Conservation (phyloP, 2,888 invertebrate genomes). For the Choreutis nemorana region DNA sequence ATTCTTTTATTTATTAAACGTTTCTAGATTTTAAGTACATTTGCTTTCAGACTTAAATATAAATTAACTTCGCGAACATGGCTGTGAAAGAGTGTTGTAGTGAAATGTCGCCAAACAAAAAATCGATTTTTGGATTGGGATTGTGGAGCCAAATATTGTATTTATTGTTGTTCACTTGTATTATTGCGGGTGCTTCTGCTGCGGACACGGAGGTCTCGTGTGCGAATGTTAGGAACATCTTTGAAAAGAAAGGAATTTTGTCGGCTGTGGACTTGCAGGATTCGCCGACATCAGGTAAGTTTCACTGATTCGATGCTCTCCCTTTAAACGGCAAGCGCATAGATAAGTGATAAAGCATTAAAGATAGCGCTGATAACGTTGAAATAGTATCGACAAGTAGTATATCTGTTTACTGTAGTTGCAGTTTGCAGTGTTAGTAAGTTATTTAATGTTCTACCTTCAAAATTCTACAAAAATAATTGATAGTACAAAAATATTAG, state of each 20-base stretch:
- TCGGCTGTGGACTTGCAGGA: conserved; percentile 52
- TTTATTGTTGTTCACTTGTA: conserved; percentile 47
- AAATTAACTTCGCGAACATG: conserved; percentile 35
- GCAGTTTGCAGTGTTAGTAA: too few species aligned
- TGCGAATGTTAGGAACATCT: conserved; percentile 56
- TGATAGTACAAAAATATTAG: too few species aligned
- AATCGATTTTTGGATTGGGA: conserved; percentile 62
- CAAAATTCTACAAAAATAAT: too few species aligned
- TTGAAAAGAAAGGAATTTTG: conserved; percentile 59
- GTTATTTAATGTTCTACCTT: too few species aligned
- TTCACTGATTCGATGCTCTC: too few species aligned
- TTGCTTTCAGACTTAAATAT: conserved; percentile 19
- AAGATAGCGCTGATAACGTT: too few species aligned
- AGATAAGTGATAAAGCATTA: conserved; percentile 34
- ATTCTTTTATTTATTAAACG: conserved; percentile 35
- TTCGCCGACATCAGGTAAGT: conserved; percentile 62
- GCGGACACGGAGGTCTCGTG: conserved; percentile 52
- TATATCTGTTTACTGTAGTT: too few species aligned
- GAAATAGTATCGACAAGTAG: too few species aligned
- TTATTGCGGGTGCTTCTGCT: conserved; percentile 34
- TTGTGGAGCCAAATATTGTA: conserved; percentile 53
- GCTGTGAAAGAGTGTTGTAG: conserved; percentile 60
- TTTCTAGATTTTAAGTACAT: conserved; percentile 23
- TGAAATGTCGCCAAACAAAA: conserved; percentile 58
- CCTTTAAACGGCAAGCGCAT: too few species aligned